These are phyloP conservation scores for Osmerus eperlanus DNA, from an alignment of 2,113 vertebrate genomes.

Conservation along the genomic window DNA sequence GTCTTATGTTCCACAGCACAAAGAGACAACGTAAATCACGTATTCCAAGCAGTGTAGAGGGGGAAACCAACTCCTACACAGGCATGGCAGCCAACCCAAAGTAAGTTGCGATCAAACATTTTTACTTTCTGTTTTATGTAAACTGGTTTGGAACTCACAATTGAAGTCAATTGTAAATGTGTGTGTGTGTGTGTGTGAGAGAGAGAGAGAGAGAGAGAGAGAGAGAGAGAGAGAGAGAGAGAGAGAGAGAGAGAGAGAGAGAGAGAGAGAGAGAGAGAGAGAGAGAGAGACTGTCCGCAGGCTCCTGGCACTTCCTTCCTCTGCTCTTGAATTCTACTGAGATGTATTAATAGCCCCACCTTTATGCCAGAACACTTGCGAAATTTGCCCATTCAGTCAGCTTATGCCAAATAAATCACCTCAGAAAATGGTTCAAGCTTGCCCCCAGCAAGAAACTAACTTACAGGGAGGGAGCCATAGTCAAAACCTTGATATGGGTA, in stretches of 20 bases:
- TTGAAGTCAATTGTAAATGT: not conserved
- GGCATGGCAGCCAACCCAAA: conserved; percentile 63
- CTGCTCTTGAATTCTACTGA: conserved; percentile 32
- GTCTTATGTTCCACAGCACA: conserved; percentile 57
- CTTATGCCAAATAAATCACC: conserved; percentile 14
- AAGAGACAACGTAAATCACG: conserved; percentile 58
- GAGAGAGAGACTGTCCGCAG: not conserved
- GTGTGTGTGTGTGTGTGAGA: not conserved
- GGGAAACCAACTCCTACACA: conserved; percentile 45
- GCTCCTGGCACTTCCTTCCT: conserved; percentile 30
- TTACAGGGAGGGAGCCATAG: conserved; percentile 6
- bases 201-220: not conserved
- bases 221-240: not conserved
- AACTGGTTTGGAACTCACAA: not conserved
- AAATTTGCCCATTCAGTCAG: conserved; percentile 40
- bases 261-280: not conserved
- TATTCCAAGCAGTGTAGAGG: conserved; percentile 44
- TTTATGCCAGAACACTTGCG: conserved; percentile 33
- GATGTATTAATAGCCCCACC: conserved; percentile 47
- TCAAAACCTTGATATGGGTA: conserved; percentile 15
- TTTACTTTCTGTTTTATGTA: not conserved
- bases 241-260: not conserved
- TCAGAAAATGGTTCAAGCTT: conserved; percentile 12
- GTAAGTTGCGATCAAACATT: conserved; percentile 56
- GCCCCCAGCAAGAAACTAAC: not conserved